These are phyloP conservation scores for Hypocryptadius cinnamomeus DNA, from an alignment of 2,113 vertebrate species.

Conservation along the genomic window DNA sequence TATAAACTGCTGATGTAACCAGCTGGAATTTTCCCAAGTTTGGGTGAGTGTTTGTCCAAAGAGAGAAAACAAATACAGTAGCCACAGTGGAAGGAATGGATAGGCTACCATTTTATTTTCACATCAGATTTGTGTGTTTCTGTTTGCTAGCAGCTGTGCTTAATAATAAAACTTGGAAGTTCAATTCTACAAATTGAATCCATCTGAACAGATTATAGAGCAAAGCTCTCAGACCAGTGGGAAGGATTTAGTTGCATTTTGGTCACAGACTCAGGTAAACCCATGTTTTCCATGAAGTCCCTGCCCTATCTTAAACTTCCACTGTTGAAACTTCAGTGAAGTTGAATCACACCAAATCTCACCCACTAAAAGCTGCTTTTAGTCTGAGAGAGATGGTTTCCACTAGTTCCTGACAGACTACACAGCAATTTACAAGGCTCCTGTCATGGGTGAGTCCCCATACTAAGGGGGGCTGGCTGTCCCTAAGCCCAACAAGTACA, in stretches of 20 bases:
- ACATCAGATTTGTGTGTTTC: background rate
- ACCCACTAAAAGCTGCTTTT: background rate
- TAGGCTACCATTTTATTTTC: background rate
- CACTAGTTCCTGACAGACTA: background rate
- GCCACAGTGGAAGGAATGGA: background rate
- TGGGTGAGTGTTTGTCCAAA: constrained; percentile 28
- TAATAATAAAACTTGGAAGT: background rate
- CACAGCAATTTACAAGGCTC: background rate
- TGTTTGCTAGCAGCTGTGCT: background rate
- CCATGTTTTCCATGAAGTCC: background rate
- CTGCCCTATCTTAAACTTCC: background rate
- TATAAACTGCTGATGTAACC: constrained; percentile 15
- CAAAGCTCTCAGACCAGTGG: background rate
- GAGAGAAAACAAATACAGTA: constrained; percentile 24
- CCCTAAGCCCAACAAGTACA: background rate
- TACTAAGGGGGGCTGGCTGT: background rate
- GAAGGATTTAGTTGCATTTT: background rate
- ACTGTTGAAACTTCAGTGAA: background rate
- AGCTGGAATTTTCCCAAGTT: constrained; percentile 7
- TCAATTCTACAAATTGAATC: background rate
- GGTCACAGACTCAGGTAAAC: background rate
- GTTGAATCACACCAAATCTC: background rate
- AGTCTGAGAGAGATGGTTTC: background rate
- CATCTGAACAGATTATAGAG: background rate
- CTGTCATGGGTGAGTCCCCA: background rate